Percentiles rank a stretch among this genome's conserved stretches.
Evolutionary conservation across 2,888 invertebrate species (phyloP).

Genomic region (Diaphora mendica): DNA sequence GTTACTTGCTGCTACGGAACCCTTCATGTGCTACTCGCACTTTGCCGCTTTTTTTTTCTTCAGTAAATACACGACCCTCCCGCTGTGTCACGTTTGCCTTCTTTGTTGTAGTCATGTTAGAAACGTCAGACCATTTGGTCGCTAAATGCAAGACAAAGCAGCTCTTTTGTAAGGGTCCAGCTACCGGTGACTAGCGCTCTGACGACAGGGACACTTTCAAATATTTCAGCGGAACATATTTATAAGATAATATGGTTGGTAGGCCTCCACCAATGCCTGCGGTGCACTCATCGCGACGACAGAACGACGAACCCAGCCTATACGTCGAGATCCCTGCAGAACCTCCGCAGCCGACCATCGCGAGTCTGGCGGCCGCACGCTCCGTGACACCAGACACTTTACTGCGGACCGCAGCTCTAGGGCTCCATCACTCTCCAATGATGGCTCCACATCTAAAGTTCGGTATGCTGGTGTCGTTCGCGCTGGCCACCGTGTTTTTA

Average conservation of each 20-base stretch:
- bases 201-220: not conserved
- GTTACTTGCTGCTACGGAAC: no score
- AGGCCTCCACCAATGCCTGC: constrained; percentile 71
- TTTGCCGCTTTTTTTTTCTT: not conserved
- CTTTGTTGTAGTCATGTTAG: not conserved
- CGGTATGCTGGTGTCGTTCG: constrained; percentile 90
- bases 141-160: not conserved
- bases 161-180: not conserved
- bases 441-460: constrained; percentile 88
- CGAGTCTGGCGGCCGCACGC: constrained; percentile 79
- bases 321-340: constrained; percentile 80
- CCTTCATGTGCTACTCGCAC: no score
- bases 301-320: constrained; percentile 74
- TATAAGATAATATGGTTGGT: constrained; percentile 8
- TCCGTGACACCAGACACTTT: constrained; percentile 81
- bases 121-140: not conserved
- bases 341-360: constrained; percentile 78
- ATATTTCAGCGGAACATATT: not conserved
- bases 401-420: constrained; percentile 79
- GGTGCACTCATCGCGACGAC: constrained; percentile 69
- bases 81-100: not conserved
- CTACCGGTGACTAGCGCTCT: not conserved
- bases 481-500: constrained; percentile 89
- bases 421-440: constrained; percentile 79
- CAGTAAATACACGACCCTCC: not conserved